Conservation (phyloP, 2,888 invertebrate genomes). For the Cylindroiulus punctatus region DNA sequence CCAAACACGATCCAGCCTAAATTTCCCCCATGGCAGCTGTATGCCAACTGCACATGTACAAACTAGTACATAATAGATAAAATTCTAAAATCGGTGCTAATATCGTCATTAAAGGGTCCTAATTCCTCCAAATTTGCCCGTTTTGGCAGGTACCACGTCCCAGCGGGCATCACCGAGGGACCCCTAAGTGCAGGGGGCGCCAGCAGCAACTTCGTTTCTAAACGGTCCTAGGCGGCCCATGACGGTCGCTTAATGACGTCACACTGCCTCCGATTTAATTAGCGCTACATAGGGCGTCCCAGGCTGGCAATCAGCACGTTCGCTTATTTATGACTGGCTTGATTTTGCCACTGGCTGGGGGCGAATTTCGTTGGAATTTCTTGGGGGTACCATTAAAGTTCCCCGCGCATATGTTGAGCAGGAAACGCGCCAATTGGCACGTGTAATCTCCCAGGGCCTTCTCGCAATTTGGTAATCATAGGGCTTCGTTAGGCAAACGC, state of each 20-base stretch:
- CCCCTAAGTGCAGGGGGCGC: background rate
- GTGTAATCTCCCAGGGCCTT: conserved; percentile 30
- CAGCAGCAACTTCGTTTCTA: background rate
- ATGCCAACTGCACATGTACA: too few species aligned
- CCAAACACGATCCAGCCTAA: too few species aligned
- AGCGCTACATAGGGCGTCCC: background rate
- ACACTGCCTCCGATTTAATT: background rate
- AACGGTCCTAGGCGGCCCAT: background rate
- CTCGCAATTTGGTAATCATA: conserved; percentile 20
- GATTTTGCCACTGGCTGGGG: background rate
- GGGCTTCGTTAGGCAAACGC: background rate
- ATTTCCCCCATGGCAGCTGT: too few species aligned
- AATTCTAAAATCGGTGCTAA: background rate
- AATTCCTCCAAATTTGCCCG: background rate
- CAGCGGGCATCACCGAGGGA: background rate
- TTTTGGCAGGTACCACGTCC: background rate
- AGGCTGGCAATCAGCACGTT: background rate
- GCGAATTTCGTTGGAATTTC: background rate
- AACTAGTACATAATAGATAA: too few species aligned
- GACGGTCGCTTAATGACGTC: background rate
- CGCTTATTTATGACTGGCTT: background rate
- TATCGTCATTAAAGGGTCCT: background rate
- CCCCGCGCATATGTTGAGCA: background rate
- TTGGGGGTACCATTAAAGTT: conserved; percentile 10
- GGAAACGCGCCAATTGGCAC: conserved; percentile 30